These are phyloP conservation scores for Diabrotica balteata DNA, from an alignment of 2,888 invertebrate genomes.

Conservation along the genomic window DNA sequence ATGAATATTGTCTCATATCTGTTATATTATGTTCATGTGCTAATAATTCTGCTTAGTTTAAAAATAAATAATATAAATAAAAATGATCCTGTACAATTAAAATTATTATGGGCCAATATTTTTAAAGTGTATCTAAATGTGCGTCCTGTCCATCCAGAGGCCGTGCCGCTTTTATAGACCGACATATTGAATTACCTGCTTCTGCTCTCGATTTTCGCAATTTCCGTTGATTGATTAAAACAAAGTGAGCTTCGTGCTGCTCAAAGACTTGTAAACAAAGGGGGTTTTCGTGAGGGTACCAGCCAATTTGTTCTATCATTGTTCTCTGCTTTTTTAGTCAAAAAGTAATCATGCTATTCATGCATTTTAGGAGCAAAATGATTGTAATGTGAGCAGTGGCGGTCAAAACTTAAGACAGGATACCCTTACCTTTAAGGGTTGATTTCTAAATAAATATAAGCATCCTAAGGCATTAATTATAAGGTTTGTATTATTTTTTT, in stretches of 20 bases:
- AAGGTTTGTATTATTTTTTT: too few species aligned
- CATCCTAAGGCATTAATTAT: too few species aligned
- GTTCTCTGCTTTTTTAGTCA: conserved; percentile 4
- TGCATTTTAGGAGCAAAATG: not conserved
- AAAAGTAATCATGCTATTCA: conserved; percentile 3
- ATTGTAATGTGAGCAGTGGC: not conserved
- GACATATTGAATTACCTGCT: conserved; percentile 32
- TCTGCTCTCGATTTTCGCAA: conserved; percentile 28
- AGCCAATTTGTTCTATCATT: conserved; percentile 15
- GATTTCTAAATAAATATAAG: too few species aligned
- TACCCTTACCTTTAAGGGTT: too few species aligned
- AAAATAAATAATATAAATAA: too few species aligned
- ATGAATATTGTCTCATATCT: too few species aligned
- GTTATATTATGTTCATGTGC: too few species aligned
- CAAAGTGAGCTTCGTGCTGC: conserved; percentile 28
- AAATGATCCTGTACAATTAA: too few species aligned
- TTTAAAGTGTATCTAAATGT: conserved; percentile 1
- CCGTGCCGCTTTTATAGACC: conserved; percentile 19
- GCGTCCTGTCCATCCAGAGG: not conserved
- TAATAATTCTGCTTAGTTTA: too few species aligned
- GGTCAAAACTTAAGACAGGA: not conserved
- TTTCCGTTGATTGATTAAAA: conserved; percentile 30
- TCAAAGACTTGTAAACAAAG: conserved; percentile 30
- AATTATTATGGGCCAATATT: too few species aligned
- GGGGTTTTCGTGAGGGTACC: conserved; percentile 14